Percentiles rank a stretch among this genome's conserved stretches.
phyloP scores from a whole-genome alignment of 2,888 invertebrate genomes.

The Lycia hirtaria region DNA sequence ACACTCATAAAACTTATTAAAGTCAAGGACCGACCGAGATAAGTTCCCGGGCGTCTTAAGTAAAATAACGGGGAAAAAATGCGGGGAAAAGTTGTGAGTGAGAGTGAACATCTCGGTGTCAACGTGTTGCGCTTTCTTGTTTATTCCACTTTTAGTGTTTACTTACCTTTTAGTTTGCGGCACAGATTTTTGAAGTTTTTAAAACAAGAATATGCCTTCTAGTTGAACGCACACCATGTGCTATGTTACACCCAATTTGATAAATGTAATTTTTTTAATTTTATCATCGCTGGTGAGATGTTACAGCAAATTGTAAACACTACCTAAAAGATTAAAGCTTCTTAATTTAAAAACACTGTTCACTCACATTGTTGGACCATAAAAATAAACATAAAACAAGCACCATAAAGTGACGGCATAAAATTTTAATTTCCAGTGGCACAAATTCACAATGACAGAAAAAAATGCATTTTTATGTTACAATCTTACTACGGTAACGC shows the following conservation, averaged over 20 bases:
- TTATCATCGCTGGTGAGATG: too few relatives aligned
- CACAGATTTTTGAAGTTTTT: slow-evolving; percentile 12
- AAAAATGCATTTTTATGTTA: slow-evolving; percentile 24
- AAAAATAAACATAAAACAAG: not conserved
- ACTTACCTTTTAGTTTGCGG: slow-evolving; percentile 35
- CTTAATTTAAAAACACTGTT: not conserved
- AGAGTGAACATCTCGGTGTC: slow-evolving; percentile 72
- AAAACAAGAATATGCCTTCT: too few relatives aligned
- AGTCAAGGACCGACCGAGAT: slow-evolving; percentile 85
- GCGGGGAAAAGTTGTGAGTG: slow-evolving; percentile 72
- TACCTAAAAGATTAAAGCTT: not conserved
- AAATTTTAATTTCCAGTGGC: slow-evolving; percentile 10
- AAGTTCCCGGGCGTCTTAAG: slow-evolving; percentile 82
- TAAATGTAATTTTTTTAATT: too few relatives aligned
- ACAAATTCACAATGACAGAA: not conserved
- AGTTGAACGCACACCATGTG: too few relatives aligned
- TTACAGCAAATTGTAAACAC: too few relatives aligned
- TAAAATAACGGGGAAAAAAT: slow-evolving; percentile 83
- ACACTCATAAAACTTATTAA: slow-evolving; percentile 86
- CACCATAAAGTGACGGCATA: slow-evolving; percentile 17
- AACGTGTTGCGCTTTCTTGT: slow-evolving; percentile 75
- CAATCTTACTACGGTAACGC: slow-evolving; percentile 39
- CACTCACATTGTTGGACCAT: not conserved
- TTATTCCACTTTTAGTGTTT: slow-evolving; percentile 57
- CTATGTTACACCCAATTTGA: too few relatives aligned